Conservation (phyloP, 53 echinoderm and acorn worm genomes). For the Antedon mediterranea region DNA sequence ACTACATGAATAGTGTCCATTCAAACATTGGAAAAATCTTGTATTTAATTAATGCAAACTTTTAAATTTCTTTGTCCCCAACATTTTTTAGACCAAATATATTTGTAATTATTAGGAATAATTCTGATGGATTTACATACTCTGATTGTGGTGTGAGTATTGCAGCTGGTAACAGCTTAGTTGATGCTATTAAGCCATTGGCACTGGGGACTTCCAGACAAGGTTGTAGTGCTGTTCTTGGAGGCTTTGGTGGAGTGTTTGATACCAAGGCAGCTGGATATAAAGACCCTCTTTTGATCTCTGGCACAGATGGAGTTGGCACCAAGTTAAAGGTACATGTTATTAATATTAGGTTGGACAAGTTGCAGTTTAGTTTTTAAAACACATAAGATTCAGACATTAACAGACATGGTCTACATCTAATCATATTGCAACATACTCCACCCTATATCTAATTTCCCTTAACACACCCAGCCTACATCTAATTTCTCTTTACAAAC, state of each 20-base stretch:
- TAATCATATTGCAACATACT: too few relatives aligned
- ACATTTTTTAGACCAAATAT: too few relatives aligned
- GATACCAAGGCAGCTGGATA: constrained; percentile 71
- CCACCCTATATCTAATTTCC: neutral
- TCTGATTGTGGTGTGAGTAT: constrained; percentile 87
- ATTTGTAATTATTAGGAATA: neutral
- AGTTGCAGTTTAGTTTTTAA: too few relatives aligned
- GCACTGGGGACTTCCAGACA: constrained; percentile 55
- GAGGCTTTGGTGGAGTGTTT: constrained; percentile 93
- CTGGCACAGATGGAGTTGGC: constrained; percentile 95
- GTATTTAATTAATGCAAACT: too few relatives aligned
- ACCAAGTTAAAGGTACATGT: constrained; percentile 90
- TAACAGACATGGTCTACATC: too few relatives aligned
- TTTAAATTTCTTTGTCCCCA: too few relatives aligned
- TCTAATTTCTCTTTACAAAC: neutral
- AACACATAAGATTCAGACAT: too few relatives aligned
- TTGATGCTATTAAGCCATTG: constrained; percentile 81
- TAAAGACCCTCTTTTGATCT: constrained; percentile 75
- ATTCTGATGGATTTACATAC: constrained; percentile 52
- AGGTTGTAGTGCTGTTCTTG: constrained; percentile 70
- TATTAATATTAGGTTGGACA: too few relatives aligned
- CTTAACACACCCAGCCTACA: neutral
- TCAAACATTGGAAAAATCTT: too few relatives aligned
- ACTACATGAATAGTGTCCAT: too few relatives aligned
- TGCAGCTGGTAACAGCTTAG: constrained; percentile 50